These are phyloP conservation scores for Graphium colonna DNA, from an alignment of 2,888 invertebrate genomes.

Conservation along the genomic window DNA sequence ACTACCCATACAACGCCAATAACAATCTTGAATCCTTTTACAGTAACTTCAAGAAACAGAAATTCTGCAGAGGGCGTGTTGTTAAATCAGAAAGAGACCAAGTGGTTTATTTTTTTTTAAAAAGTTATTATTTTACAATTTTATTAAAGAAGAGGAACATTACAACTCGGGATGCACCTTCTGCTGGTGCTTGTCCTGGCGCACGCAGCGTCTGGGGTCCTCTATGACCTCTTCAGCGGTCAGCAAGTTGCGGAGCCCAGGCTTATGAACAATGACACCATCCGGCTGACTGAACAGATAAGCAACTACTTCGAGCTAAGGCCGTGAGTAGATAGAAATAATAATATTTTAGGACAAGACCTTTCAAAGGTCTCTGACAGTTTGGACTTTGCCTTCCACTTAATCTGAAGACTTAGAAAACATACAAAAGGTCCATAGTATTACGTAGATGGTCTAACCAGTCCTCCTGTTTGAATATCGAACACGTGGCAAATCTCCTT, in stretches of 20 bases:
- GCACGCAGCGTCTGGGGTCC: neutral
- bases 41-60: no score
- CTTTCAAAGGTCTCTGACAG: neutral
- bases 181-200: neutral
- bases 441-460: no score
- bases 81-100: no score
- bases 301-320: neutral
- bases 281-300: neutral
- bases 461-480: no score
- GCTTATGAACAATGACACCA: neutral
- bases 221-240: slow-evolving; percentile 7
- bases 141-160: no score
- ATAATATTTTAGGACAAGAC: neutral
- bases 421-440: neutral
- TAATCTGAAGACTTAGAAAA: neutral
- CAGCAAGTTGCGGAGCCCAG: neutral
- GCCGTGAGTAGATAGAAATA: neutral
- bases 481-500: no score
- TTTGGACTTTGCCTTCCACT: neutral
- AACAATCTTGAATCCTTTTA: no score
- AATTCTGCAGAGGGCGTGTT: no score
- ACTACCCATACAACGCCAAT: no score
- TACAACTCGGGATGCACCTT: neutral
- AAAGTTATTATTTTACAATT: no score
- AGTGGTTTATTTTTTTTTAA: no score